Percentiles rank a stretch among this genome's conserved stretches.
phyloP scores from a whole-genome alignment of 1,140 invertebrate genomes.

The Anastrepha obliqua region DNA sequence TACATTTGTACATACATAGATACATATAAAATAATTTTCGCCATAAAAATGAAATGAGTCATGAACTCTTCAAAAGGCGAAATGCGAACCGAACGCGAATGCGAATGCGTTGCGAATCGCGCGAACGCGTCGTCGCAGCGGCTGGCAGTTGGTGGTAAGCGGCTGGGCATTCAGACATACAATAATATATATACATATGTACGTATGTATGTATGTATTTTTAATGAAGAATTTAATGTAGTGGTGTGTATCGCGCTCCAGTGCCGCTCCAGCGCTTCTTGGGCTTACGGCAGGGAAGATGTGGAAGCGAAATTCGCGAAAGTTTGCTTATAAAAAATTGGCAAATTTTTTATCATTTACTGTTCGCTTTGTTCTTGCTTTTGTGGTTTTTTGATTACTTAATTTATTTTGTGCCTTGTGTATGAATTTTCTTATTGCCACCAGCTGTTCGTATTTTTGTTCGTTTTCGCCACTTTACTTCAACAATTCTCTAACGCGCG shows the following conservation, averaged over 20 bases:
- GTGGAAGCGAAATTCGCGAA: slow-evolving; percentile 7
- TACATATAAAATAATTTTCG: slow-evolving; percentile 46
- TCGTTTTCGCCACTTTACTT: background rate
- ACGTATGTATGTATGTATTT: background rate
- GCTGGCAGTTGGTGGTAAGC: slow-evolving; percentile 11
- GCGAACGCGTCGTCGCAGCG: background rate
- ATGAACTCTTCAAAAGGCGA: slow-evolving; percentile 44
- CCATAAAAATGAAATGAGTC: slow-evolving; percentile 55
- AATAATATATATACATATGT: background rate
- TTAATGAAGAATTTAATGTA: background rate
- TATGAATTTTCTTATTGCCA: too few species aligned
- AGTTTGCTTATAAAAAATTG: background rate
- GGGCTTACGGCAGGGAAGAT: background rate
- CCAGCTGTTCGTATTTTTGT: background rate
- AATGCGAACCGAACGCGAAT: background rate
- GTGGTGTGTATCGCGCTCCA: slow-evolving; percentile 9
- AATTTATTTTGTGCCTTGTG: background rate
- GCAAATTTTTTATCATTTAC: background rate
- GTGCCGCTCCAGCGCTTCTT: slow-evolving; percentile 33
- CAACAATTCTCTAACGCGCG: too few species aligned
- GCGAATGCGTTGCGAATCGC: slow-evolving; percentile 46
- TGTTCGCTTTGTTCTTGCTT: background rate
- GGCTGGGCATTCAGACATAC: background rate
- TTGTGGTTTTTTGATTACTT: background rate
- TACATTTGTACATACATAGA: background rate